A percentile compares a stretch with the other conserved stretches of the same genome.
phyloP scores from a whole-genome alignment of 1,140 invertebrate genomes.

The Neoseiulus cucumeris region DNA sequence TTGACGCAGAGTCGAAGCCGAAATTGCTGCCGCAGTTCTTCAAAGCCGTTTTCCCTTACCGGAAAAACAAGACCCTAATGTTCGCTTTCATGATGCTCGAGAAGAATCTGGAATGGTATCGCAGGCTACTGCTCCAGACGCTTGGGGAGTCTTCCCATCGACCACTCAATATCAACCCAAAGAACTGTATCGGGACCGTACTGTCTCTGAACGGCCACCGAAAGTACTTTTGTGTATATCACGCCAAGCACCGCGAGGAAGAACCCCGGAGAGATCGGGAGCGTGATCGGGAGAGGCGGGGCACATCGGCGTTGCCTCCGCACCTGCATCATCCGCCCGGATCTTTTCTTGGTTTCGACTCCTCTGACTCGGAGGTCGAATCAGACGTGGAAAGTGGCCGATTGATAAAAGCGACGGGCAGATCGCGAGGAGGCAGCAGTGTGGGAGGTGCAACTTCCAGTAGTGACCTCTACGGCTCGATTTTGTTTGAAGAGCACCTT shows the following conservation, averaged over 20 bases:
- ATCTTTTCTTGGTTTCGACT: constrained; percentile 17
- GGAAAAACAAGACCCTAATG: constrained; percentile 66
- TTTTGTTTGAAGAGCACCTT: constrained; percentile 43
- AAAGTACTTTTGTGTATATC: constrained; percentile 95
- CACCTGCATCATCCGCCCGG: not conserved
- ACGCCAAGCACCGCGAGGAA: constrained; percentile 63
- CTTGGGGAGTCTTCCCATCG: constrained; percentile 44
- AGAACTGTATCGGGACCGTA: constrained; percentile 92
- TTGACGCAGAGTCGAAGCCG: constrained; percentile 65
- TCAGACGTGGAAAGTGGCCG: constrained; percentile 14
- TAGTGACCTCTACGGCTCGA: constrained; percentile 7
- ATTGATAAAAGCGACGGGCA: not conserved
- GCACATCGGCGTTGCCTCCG: not conserved
- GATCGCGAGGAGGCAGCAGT: constrained; percentile 11
- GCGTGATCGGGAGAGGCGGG: not conserved
- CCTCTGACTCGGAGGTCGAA: constrained; percentile 20
- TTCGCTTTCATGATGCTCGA: constrained; percentile 82
- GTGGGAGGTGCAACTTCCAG: constrained; percentile 9
- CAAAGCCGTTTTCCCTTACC: constrained; percentile 74
- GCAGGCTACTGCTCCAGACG: constrained; percentile 59
- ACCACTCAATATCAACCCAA: constrained; percentile 73
- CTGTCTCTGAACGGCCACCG: constrained; percentile 81
- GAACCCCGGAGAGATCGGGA: constrained; percentile 13
- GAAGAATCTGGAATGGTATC: constrained; percentile 75
- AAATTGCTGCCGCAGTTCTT: constrained; percentile 75